Base-by-base conservation (phyloP, 2,113 vertebrate genomes). In the Trichomycterus rosablanca region DNA sequence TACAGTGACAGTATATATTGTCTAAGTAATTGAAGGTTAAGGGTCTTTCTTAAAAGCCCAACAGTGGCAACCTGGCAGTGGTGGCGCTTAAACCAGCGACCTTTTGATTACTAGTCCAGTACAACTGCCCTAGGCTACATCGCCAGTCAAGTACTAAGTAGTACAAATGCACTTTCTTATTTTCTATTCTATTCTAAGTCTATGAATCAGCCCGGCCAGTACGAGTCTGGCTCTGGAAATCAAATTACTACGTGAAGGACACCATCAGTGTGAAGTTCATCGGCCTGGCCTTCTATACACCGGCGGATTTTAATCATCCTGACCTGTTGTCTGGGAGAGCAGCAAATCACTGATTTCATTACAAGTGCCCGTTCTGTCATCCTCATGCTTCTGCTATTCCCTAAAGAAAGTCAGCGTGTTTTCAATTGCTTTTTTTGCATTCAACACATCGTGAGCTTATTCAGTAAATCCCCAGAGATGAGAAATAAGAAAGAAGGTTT, bases 301-400 rank as follows among this genome's bases (percentile, higher is more conserved):
- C 39, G 32, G 19, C 11, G 18, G 42, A 75, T 69, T 65, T 70
- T 54, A 70, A 73, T 75, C 63, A 57, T 51, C 52, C 39, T 67
- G 59, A 67, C 67, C 70, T 40, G 20, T 20, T 63, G 60, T 59
- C 45, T 50, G 56, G 45, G 18, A 46, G 59, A 53, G 59, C 70
- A 42, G 64, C 42, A 67, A 72, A 63, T 72, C 59, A 72, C 46
- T 46, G 59, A 67, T 67, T 72, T 54, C 59, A 59, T 72, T 67
- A 72, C 59, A 67, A 63, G 59, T 40, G 39, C 54, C 46, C 24
- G 54, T 72, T 72, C 42, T 53, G 49, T 16, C 59, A 42, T 46
- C 39, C 12, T 49, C 37, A 26, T 4, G 1, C 14, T 14, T 53
- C 42, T 35, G 14, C 48, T 28, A 30, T 50, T 61, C 44, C 35